Percentiles rank a stretch among this genome's conserved stretches.
phyloP scores from a whole-genome alignment of 2,888 invertebrate species.

The Pachliopta kotzebuea region DNA sequence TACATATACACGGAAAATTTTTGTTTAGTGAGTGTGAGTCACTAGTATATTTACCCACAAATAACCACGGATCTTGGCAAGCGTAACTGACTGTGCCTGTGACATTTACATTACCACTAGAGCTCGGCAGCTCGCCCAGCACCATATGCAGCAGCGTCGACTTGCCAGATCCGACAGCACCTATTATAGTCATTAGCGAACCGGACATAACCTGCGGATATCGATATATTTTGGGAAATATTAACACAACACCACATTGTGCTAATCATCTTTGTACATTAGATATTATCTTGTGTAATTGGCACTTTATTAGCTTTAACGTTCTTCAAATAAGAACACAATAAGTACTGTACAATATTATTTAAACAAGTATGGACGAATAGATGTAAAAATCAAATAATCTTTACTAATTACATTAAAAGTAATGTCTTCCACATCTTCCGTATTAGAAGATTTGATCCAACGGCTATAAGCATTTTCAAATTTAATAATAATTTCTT shows the following conservation, averaged over 20 bases:
- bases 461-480: conserved; percentile 73
- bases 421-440: conserved; percentile 69
- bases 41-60: conserved; percentile 80
- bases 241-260: not conserved
- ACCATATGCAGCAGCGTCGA: conserved; percentile 83
- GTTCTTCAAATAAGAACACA: no score
- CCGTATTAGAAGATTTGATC: conserved; percentile 60
- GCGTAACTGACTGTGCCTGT: conserved; percentile 87
- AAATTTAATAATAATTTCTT: conserved; percentile 55
- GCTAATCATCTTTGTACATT: no score
- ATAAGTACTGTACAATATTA: no score
- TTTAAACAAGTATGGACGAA: no score
- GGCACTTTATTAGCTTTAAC: no score
- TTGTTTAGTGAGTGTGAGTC: not conserved
- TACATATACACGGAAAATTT: no score
- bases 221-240: not conserved
- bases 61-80: conserved; percentile 92
- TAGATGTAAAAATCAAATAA: not conserved
- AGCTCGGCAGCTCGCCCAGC: conserved; percentile 86
- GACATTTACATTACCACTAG: conserved; percentile 80
- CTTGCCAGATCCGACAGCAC: conserved; percentile 82
- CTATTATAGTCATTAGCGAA: conserved; percentile 82
- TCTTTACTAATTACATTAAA: conserved; percentile 46
- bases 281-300: no score
- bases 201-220: conserved; percentile 50